phyloP scores from a whole-genome alignment of 2,888 invertebrate genomes.

The Merodon equestris region DNA sequence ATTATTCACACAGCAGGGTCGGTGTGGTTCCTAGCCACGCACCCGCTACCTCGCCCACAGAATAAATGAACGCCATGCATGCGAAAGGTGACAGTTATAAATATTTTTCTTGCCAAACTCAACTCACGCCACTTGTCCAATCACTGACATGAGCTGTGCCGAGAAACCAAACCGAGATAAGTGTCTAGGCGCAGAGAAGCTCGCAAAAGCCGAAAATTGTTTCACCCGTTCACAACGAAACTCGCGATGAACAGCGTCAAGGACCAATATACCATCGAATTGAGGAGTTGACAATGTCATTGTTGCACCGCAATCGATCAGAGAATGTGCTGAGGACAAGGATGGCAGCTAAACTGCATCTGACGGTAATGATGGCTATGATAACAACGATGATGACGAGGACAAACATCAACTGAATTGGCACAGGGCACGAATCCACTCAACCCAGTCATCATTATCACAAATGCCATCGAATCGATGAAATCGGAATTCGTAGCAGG shows the following conservation, averaged over 20 bases:
- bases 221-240: conserved; percentile 45
- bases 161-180: conserved; percentile 29
- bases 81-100: conserved; percentile 31
- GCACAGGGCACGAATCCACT: conserved; percentile 2
- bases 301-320: conserved; percentile 40
- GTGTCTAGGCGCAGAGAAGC: conserved; percentile 25
- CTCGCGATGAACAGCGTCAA: too few relatives aligned
- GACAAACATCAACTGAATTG: conserved; percentile 35
- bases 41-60: too few relatives aligned
- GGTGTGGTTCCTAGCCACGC: conserved; percentile 41
- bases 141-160: conserved; percentile 23
- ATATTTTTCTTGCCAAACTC: conserved; percentile 25
- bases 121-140: background rate
- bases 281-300: conserved; percentile 18
- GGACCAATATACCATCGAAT: conserved; percentile 2
- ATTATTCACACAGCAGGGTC: conserved; percentile 48
- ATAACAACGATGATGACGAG: conserved; percentile 25
- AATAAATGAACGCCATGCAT: background rate
- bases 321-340: background rate
- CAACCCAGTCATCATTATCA: background rate
- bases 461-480: conserved; percentile 3
- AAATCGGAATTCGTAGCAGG: conserved; percentile 64
- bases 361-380: conserved; percentile 20
- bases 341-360: conserved; percentile 6
- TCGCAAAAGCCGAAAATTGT: conserved; percentile 47